Evolutionary conservation across 1,140 invertebrate genomes (phyloP), one percentile per base, ranked within the genome.

Genomic region (Meloidogyne exigua): DNA sequence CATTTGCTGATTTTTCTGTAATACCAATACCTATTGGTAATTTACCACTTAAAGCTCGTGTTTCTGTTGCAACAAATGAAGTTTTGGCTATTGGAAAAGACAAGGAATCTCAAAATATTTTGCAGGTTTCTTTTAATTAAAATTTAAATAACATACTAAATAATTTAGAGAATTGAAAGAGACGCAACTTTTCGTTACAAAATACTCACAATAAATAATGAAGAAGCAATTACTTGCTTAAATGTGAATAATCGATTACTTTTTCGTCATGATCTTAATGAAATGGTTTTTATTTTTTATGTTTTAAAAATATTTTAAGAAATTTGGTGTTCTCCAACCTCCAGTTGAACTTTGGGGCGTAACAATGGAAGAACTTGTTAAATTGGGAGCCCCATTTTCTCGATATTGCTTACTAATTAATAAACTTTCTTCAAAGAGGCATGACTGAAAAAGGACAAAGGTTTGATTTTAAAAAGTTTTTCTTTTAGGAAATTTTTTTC

Each of bases 111-210:
- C 77, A 78, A 49, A 80, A 57, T 57, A 66, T 78, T 39, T 42
- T 78, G 3, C 62, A 78, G 49, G 77, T 77, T 63, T 75, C 42
- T 32, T 69, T 74, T 69, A 15, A 73, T 12, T 12, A 18, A 15
- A 69, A 70, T 15, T 70, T 32, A 32, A n/a, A n/a, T 13, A 32
- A 15, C 0, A n/a, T 75, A 62, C 15, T 75, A 36, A 21, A 12
- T 75, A 12, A 10, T 72, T 36, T 80, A 82, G 85, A 67, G 74
- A 67, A 87, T 85, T 62, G 84, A 87, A 76, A 72, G 82, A 5
- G 85, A 87, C 65, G 76, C 84, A 25, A 87, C 84, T 11, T 86
- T 81, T 64, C 83, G 82, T 36, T 85, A 85, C 76, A 84, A 85
- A 75, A 74, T 83, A 15, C 36, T 85, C 11, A 84, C 70, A 2